Evolutionary conservation across 2,888 invertebrate species (phyloP).

Genomic region (Caenorhabditis japonica): DNA sequence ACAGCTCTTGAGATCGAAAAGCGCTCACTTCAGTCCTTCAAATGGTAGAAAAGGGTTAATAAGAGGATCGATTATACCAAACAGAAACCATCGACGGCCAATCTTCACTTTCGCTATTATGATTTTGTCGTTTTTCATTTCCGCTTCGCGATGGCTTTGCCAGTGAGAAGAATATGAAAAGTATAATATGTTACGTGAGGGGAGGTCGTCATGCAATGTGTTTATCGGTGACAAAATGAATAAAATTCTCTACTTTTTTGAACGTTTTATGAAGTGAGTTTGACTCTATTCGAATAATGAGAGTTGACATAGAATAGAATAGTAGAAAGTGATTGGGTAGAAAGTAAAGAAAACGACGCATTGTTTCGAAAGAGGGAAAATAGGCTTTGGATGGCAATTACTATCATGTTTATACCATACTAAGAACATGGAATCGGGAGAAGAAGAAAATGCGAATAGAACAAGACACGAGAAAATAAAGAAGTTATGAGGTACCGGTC

Average conservation of each 20-base stretch:
- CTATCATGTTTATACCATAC: slow-evolving; percentile 39
- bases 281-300: slow-evolving; percentile 41
- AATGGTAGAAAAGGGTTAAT: slow-evolving; percentile 48
- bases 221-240: too few species aligned
- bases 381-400: slow-evolving; percentile 42
- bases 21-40: slow-evolving; percentile 18
- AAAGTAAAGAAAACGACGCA: slow-evolving; percentile 35
- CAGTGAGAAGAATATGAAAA: too few species aligned
- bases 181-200: too few species aligned
- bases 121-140: too few species aligned
- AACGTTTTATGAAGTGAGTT: too few species aligned
- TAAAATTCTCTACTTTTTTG: too few species aligned
- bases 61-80: slow-evolving; percentile 40
- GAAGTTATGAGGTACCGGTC: slow-evolving; percentile 28
- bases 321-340: slow-evolving; percentile 5
- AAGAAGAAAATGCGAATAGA: slow-evolving; percentile 28
- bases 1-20: slow-evolving; percentile 37
- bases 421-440: slow-evolving; percentile 12
- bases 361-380: slow-evolving; percentile 14
- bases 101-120: slow-evolving; percentile 25
- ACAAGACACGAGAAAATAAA: slow-evolving; percentile 9
- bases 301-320: slow-evolving; percentile 3
- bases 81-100: not conserved
- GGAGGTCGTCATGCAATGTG: too few species aligned
- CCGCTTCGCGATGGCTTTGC: too few species aligned